phyloP scores from a whole-genome alignment of 2,797 vertebrate genomes.

The Rhinatrema bivittatum region DNA sequence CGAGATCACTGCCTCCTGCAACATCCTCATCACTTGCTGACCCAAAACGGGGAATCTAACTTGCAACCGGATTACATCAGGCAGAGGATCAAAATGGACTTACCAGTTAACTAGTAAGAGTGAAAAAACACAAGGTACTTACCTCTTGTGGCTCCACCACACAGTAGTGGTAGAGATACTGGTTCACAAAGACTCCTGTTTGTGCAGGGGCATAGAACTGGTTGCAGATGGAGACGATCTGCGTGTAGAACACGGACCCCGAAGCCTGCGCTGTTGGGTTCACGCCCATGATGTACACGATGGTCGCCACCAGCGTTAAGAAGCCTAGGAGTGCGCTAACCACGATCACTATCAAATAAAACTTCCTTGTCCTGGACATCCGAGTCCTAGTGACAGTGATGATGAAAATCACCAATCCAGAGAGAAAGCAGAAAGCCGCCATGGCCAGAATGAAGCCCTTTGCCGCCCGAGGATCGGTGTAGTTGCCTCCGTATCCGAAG shows the following conservation, averaged over 20 bases:
- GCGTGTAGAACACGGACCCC: slow-evolving; percentile 58
- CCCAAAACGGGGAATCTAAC: too few species aligned
- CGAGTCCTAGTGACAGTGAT: slow-evolving; percentile 63
- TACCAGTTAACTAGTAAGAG: too few species aligned
- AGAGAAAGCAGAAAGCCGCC: slow-evolving; percentile 69
- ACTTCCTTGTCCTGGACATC: slow-evolving; percentile 59
- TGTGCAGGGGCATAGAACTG: slow-evolving; percentile 56
- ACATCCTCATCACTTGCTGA: too few species aligned
- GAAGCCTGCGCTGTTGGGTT: slow-evolving; percentile 76
- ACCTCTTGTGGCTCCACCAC: slow-evolving; percentile 91
- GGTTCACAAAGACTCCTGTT: slow-evolving; percentile 56
- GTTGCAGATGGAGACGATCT: slow-evolving; percentile 65
- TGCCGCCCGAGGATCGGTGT: slow-evolving; percentile 69
- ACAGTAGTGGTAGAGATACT: slow-evolving; percentile 88
- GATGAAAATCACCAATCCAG: slow-evolving; percentile 64
- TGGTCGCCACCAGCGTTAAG: slow-evolving; percentile 74
- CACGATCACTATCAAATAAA: slow-evolving; percentile 70
- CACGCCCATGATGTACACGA: slow-evolving; percentile 79
- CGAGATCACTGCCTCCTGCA: too few species aligned
- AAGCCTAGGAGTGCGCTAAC: slow-evolving; percentile 59
- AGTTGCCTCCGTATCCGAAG: slow-evolving; percentile 59
- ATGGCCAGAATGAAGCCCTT: slow-evolving; percentile 82
- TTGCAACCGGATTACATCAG: neutral
- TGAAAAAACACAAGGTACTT: slow-evolving; percentile 10
- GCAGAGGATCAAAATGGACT: neutral